phyloP scores from a whole-genome alignment of 2,113 vertebrate genomes.

The Chamaea fasciata region DNA sequence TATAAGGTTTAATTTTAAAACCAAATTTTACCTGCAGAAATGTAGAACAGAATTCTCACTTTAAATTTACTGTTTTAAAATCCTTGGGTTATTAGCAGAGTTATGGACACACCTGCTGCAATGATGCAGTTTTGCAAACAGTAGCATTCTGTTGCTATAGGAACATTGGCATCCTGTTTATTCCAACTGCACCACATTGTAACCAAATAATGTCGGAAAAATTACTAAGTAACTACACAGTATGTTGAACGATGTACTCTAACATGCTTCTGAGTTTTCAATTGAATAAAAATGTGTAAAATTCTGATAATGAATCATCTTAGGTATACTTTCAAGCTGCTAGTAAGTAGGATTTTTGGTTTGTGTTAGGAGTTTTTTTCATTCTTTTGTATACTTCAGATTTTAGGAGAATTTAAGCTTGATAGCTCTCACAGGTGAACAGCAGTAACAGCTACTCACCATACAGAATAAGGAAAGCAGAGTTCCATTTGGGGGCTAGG shows the following conservation, averaged over 20 bases:
- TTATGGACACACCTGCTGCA: background rate
- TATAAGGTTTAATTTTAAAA: background rate
- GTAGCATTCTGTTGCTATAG: slow-evolving; percentile 21
- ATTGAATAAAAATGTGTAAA: background rate
- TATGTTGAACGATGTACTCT: background rate
- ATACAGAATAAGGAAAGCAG: background rate
- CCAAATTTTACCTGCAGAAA: background rate
- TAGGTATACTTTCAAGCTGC: background rate
- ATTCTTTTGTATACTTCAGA: background rate
- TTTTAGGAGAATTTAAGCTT: background rate
- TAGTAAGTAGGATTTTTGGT: background rate
- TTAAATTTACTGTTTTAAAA: background rate
- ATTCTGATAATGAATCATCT: background rate
- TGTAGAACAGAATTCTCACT: background rate
- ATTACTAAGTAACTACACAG: background rate
- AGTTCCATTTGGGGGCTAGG: background rate
- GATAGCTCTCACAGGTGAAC: background rate
- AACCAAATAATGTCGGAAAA: background rate
- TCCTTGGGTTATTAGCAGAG: background rate
- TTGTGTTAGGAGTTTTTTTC: background rate
- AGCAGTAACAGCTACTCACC: background rate
- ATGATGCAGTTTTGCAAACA: background rate
- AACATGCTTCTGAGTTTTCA: background rate
- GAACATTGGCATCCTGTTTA: background rate
- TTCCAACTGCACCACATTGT: background rate